phyloP scores from a whole-genome alignment of 1,140 invertebrate species.

The Trichonephila inaurata region DNA sequence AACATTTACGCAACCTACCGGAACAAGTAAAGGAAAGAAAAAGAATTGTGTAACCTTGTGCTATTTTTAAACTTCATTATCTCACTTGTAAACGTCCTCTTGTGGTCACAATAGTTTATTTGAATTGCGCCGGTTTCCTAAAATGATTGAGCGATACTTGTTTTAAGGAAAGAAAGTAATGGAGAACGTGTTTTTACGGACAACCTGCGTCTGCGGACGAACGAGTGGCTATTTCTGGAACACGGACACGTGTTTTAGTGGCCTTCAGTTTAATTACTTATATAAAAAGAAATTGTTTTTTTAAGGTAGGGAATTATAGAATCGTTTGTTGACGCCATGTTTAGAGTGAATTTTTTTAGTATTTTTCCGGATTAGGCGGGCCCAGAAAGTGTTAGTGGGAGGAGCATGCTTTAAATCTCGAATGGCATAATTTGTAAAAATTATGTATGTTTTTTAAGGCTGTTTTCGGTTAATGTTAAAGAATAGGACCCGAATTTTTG shows the following conservation, averaged over 20 bases:
- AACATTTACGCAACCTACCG: conserved; percentile 43
- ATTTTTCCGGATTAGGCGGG: no score
- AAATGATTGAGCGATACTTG: not conserved
- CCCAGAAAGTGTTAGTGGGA: no score
- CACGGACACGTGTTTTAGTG: not conserved
- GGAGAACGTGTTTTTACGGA: not conserved
- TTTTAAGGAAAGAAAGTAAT: not conserved
- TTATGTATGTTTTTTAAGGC: no score
- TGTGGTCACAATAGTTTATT: not conserved
- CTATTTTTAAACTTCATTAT: conserved; percentile 47
- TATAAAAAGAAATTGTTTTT: not conserved
- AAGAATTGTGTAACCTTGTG: conserved; percentile 19
- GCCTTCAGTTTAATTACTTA: not conserved
- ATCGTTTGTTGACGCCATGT: not conserved
- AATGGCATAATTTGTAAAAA: no score
- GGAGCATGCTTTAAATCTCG: no score
- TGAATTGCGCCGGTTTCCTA: conserved; percentile 8
- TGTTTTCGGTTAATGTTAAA: no score
- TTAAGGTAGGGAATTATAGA: not conserved
- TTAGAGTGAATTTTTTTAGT: not conserved
- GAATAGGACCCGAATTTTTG: no score
- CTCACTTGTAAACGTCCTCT: conserved; percentile 6
- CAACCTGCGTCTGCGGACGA: not conserved
- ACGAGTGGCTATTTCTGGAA: not conserved
- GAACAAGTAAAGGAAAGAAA: conserved; percentile 18